Conservation (phyloP, 2,113 vertebrate species). For the Chlamydotis undulata region DNA sequence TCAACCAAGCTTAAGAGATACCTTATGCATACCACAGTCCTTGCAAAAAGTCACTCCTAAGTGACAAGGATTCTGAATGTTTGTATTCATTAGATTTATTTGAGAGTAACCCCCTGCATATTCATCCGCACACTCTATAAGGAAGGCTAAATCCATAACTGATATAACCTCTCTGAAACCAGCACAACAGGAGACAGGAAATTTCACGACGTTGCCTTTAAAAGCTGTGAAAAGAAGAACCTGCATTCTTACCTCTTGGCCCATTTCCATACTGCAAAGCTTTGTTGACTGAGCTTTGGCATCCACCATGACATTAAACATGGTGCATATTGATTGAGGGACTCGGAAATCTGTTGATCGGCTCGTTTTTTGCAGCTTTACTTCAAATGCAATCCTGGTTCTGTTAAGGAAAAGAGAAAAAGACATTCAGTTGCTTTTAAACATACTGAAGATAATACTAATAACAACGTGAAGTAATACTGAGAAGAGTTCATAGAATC, state of each 20-base stretch:
- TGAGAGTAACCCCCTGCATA: conserved; percentile 49
- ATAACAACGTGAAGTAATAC: conserved; percentile 53
- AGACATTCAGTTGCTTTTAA: conserved; percentile 56
- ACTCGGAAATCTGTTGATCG: conserved; percentile 97
- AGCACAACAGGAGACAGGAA: conserved; percentile 62
- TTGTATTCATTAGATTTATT: conserved; percentile 49
- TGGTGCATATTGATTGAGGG: conserved; percentile 99
- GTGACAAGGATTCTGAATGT: conserved; percentile 28
- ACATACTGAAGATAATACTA: neutral
- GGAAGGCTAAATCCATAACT: conserved; percentile 58
- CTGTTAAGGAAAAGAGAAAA: conserved; percentile 77
- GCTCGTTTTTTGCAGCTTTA: conserved; percentile 96
- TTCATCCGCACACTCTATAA: conserved; percentile 41
- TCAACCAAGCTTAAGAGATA: conserved; percentile 56
- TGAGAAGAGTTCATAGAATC: conserved; percentile 29
- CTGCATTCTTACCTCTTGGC: conserved; percentile 91
- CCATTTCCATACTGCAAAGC: conserved; percentile 97
- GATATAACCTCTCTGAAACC: conserved; percentile 53
- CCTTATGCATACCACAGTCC: conserved; percentile 17
- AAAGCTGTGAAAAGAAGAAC: conserved; percentile 50
- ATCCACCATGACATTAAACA: conserved; percentile 99
- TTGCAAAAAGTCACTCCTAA: conserved; percentile 61
- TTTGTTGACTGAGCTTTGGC: conserved; percentile 97
- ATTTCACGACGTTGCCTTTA: conserved; percentile 61
- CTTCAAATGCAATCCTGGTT: conserved; percentile 95